These are phyloP conservation scores for Megastigmus dorsalis DNA, from an alignment of 2,888 invertebrate genomes.

Conservation along the genomic window DNA sequence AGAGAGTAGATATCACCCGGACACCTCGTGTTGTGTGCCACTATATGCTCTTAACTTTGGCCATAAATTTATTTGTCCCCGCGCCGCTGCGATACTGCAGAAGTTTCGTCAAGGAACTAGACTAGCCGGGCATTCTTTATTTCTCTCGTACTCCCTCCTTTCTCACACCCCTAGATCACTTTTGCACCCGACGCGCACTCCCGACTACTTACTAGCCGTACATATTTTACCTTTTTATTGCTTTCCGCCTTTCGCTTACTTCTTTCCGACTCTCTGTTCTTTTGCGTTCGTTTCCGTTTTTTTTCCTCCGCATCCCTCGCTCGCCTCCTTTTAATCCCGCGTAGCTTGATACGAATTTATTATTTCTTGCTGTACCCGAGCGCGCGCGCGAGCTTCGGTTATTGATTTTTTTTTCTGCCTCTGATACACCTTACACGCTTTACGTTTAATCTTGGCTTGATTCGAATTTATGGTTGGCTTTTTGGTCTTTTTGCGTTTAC, in stretches of 20 bases:
- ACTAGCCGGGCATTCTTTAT: slow-evolving; percentile 54
- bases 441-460: slow-evolving; percentile 9
- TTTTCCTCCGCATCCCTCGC: neutral
- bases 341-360: slow-evolving; percentile 36
- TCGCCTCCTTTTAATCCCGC: neutral
- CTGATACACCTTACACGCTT: too few species aligned
- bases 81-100: slow-evolving; percentile 62
- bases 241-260: neutral
- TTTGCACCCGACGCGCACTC: neutral
- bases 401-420: slow-evolving; percentile 30
- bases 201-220: slow-evolving; percentile 34
- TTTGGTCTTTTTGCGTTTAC: slow-evolving; percentile 6
- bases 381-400: too few species aligned
- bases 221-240: slow-evolving; percentile 48
- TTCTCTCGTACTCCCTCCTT: neutral
- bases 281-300: neutral
- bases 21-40: neutral
- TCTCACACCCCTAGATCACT: slow-evolving; percentile 6
- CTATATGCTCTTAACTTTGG: slow-evolving; percentile 68
- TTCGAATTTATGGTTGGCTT: slow-evolving; percentile 14
- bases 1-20: slow-evolving; percentile 25
- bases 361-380: slow-evolving; percentile 6
- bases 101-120: slow-evolving; percentile 68
- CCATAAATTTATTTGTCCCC: slow-evolving; percentile 71
- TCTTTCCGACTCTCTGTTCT: slow-evolving; percentile 11